phyloP scores from a whole-genome alignment of 2,113 vertebrate genomes.

The Malurus elegans region DNA sequence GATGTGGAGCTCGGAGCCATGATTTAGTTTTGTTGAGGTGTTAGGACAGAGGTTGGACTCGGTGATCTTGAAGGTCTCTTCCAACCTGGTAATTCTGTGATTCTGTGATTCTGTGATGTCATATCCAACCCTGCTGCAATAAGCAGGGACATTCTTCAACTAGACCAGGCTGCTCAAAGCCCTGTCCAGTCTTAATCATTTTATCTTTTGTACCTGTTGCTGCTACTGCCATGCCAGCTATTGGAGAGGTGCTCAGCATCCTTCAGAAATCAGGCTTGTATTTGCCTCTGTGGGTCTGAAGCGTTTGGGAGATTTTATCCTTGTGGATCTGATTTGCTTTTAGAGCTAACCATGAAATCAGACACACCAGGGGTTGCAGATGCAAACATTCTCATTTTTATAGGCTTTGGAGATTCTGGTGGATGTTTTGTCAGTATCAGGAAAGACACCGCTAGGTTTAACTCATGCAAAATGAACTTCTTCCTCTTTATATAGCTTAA shows the following conservation, averaged over 20 bases:
- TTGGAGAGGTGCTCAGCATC: neutral
- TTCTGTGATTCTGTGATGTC: too few species aligned
- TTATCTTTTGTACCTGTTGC: neutral
- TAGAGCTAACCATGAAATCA: neutral
- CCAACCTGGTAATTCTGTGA: too few species aligned
- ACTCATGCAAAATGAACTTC: neutral
- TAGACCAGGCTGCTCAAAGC: neutral
- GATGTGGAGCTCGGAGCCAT: too few species aligned
- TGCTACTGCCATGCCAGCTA: fast-evolving
- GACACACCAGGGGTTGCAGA: neutral
- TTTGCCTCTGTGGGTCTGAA: neutral
- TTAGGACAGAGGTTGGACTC: too few species aligned
- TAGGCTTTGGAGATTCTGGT: neutral
- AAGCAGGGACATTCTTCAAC: neutral
- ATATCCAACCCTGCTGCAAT: neutral
- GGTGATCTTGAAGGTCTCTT: too few species aligned
- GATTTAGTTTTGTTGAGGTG: too few species aligned
- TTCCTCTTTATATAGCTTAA: neutral
- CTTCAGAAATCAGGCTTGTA: neutral
- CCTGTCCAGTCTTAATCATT: neutral
- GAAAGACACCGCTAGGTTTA: neutral
- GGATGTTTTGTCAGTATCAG: neutral
- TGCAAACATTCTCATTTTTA: neutral
- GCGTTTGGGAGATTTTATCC: neutral
- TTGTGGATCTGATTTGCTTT: neutral